Evolutionary conservation across 2,113 vertebrate genomes (phyloP).

Genomic region (Aptenodytes patagonicus): DNA sequence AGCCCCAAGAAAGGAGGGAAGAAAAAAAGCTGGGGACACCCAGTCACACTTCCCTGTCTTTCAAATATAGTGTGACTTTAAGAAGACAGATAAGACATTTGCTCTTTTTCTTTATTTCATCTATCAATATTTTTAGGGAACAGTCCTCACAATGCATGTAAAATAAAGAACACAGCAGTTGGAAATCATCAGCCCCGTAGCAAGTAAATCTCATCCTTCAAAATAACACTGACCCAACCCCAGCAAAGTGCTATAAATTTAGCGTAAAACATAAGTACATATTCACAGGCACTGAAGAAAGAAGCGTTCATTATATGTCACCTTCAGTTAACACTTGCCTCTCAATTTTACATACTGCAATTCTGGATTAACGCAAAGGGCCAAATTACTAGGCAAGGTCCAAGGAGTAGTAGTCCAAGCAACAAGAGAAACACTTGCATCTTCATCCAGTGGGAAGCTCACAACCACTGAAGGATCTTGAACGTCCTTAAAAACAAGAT

Average conservation of each 20-base stretch:
- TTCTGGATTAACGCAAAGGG: slow-evolving; percentile 93
- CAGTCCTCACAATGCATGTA: neutral
- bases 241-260: neutral
- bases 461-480: slow-evolving; percentile 94
- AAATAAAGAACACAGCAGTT: neutral
- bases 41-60: neutral
- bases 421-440: slow-evolving; percentile 81
- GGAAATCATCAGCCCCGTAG: neutral
- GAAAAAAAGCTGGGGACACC: neutral
- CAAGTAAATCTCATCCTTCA: neutral
- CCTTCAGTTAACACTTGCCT: slow-evolving; percentile 74
- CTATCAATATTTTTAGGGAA: neutral
- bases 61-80: neutral
- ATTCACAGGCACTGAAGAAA: neutral
- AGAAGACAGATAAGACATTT: neutral
- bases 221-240: neutral
- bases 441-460: slow-evolving; percentile 89
- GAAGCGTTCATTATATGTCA: neutral
- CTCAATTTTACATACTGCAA: slow-evolving; percentile 87
- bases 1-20: neutral
- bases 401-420: slow-evolving; percentile 99
- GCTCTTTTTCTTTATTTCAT: neutral
- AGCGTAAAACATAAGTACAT: neutral
- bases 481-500: slow-evolving; percentile 82
- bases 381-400: slow-evolving; percentile 96